Conservation (phyloP, 2,113 vertebrate genomes). For the Rhinogobius similis region DNA sequence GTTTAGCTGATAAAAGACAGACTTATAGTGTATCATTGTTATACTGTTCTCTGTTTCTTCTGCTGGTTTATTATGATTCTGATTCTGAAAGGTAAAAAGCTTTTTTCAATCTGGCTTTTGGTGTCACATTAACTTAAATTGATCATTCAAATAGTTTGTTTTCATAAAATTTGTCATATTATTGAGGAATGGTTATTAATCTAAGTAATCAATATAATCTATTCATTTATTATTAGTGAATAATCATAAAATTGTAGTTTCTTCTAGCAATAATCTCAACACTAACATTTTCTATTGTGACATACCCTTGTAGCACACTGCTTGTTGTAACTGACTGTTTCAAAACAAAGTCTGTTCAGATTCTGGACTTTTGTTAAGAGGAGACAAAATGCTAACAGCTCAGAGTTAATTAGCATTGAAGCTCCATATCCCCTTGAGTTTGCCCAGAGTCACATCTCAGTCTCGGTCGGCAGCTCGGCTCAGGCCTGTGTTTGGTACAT, state of each 20-base stretch:
- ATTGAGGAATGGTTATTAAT: no score
- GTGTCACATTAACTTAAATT: neutral
- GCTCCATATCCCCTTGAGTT: constrained; percentile 3
- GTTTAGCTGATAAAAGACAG: no score
- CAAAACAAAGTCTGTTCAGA: neutral
- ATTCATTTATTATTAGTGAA: no score
- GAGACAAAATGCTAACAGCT: neutral
- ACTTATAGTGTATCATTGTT: no score
- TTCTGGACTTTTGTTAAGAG: neutral
- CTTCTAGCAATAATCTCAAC: neutral
- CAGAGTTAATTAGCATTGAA: constrained; percentile 6
- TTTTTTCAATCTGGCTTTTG: neutral
- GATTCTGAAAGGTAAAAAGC: neutral
- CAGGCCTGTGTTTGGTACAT: constrained; percentile 41
- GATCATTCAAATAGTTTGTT: neutral
- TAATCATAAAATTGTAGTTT: neutral
- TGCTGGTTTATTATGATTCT: no score
- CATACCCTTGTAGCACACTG: no score
- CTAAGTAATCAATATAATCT: no score
- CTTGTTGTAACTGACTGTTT: no score
- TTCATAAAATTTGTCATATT: no score
- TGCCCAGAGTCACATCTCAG: constrained; percentile 15
- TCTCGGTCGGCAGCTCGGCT: constrained; percentile 11
- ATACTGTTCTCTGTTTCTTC: no score
- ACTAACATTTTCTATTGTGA: neutral